phyloP scores from a whole-genome alignment of 2,797 vertebrate genomes.

The Myoxocephalus aenaeus region DNA sequence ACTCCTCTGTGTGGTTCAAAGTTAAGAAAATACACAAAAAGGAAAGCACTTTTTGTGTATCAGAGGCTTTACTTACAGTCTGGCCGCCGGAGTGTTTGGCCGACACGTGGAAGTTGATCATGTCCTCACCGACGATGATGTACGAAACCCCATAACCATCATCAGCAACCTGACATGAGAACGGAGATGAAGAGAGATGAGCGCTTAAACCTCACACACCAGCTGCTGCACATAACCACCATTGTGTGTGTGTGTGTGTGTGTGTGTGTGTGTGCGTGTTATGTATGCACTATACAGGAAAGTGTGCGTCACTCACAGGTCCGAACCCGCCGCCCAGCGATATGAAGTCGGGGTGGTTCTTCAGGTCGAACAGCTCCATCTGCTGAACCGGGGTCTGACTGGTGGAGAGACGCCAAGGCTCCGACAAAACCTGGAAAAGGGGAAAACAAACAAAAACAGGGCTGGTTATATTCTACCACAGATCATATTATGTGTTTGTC shows the following conservation, averaged over 20 bases:
- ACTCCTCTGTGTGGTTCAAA: not conserved
- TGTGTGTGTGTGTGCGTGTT: not conserved
- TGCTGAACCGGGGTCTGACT: constrained; percentile 91
- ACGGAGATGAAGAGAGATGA: not conserved
- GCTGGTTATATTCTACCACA: too few species aligned
- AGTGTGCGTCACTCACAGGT: constrained; percentile 81
- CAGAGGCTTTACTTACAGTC: constrained; percentile 81
- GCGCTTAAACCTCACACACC: not conserved
- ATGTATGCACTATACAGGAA: not conserved
- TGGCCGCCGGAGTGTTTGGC: constrained; percentile 87
- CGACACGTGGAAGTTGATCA: constrained; percentile 92
- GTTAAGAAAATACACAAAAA: too few species aligned
- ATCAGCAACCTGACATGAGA: constrained; percentile 84
- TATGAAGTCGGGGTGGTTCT: constrained; percentile 87
- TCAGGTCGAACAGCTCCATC: constrained; percentile 88
- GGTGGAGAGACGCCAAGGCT: constrained; percentile 91
- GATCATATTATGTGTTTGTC: not conserved
- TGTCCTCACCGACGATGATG: constrained; percentile 89
- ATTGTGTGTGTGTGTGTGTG: not conserved
- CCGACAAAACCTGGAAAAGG: constrained; percentile 84
- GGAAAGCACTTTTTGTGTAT: too few species aligned
- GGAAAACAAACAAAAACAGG: not conserved
- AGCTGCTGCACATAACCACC: not conserved
- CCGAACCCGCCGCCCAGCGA: constrained; percentile 92
- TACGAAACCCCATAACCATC: constrained; percentile 93